Base-by-base conservation (phyloP, 2,797 vertebrate species). In the Danio kyathit region DNA sequence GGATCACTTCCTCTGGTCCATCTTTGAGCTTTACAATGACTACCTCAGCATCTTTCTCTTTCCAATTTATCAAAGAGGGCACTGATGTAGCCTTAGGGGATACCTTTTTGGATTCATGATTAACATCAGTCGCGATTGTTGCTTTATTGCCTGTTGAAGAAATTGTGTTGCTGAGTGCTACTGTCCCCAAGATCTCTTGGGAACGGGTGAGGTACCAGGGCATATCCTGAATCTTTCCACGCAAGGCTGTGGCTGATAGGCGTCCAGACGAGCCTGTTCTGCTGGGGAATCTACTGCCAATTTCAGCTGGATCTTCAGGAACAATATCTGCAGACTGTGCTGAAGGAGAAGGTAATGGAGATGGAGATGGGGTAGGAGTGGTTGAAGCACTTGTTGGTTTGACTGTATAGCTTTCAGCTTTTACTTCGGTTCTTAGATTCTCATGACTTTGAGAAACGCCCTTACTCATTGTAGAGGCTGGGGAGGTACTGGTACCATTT, bases 181-280 rank as follows among this genome's bases (percentile, higher is more conserved):
- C 73, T 76, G 93, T 94, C 75, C 93, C 93, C 49, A 95, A 88
- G 84, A 94, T 94, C 88, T 95, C 95, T 80, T 95, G 94, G 63
- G 94, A 95, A 59, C 94, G 91, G 29, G 94, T 95, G 91, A 95
- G 94, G 87, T 95, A 95, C 94, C 93, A 95, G n/a, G 95, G 95
- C 73, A 95, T 88, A 83, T 93, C 91, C 87, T 95, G 94, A 79
- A 95, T 95, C 87, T 91, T 93, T 14, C 93, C 93, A 84, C 94
- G 91, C 38, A 95, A 83, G 29, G 92, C 93, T 48, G 94, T 93
- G 10, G 93, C 94, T 76, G 95, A 92, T 38, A 96, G 88, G 81
- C 89, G 91, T 49, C 92, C 93, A 60, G 93, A 90, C 0, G 90
- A 90, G 13, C 89, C 89, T 19, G 84, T 89, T 85, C 93, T 89